These are phyloP conservation scores for Dermochelys coriacea DNA, from an alignment of 2,797 vertebrate genomes.

Conservation along the genomic window DNA sequence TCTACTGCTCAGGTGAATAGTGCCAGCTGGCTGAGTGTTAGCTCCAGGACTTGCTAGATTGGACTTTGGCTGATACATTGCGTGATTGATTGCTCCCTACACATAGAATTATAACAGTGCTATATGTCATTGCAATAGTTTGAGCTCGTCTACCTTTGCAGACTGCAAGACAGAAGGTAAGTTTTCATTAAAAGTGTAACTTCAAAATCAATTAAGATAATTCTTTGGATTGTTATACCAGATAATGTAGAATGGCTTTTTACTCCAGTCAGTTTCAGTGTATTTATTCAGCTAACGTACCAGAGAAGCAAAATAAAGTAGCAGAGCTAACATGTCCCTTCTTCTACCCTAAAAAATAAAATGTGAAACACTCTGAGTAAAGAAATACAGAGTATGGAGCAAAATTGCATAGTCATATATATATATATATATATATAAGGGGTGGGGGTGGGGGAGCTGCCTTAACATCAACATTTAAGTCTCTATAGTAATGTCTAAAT, in stretches of 20 bases:
- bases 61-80: background rate
- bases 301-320: background rate
- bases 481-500: background rate
- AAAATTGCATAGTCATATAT: background rate
- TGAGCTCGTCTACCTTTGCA: background rate
- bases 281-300: background rate
- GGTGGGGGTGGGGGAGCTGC: background rate
- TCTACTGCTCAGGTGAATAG: background rate
- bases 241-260: background rate
- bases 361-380: background rate
- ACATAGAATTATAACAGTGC: background rate
- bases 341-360: background rate
- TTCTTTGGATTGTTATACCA: background rate
- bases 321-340: background rate
- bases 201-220: background rate
- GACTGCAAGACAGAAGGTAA: background rate
- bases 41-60: background rate
- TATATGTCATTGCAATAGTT: background rate
- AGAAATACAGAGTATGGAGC: background rate
- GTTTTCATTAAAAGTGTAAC: background rate
- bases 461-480: fast-evolving
- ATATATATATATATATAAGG: background rate
- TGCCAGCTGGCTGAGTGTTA: background rate
- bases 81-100: background rate
- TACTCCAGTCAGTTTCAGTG: background rate